Conservation (phyloP, 2,113 vertebrate genomes). For the Hippopotamus amphibius region DNA sequence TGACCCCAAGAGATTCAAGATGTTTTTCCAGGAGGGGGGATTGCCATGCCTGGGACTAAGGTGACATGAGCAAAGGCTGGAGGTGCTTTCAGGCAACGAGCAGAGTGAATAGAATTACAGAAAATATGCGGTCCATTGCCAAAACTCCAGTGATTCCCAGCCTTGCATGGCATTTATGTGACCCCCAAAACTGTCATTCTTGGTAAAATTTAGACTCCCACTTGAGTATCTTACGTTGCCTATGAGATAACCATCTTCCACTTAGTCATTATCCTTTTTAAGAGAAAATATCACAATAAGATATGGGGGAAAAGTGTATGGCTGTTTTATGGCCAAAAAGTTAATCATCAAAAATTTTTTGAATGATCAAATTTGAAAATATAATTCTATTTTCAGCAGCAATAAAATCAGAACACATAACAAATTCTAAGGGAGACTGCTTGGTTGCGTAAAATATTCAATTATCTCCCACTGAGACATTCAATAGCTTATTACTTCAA, state of each 20-base stretch:
- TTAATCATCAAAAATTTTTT: background rate
- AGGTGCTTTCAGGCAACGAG: background rate
- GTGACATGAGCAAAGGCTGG: background rate
- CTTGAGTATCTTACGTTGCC: background rate
- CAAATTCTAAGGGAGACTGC: background rate
- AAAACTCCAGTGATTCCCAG: too few species aligned
- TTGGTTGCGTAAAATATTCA: background rate
- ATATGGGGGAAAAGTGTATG: background rate
- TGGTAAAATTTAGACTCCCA: background rate
- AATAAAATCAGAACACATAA: background rate
- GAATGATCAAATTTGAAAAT: background rate
- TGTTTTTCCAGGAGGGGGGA: background rate
- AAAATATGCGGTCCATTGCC: background rate
- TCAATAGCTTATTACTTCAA: background rate
- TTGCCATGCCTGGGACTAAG: background rate
- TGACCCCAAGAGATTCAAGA: background rate
- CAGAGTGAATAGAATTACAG: background rate
- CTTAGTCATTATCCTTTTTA: background rate
- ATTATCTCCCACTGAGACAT: background rate
- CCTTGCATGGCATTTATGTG: background rate
- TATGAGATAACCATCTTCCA: background rate
- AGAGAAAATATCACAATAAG: background rate
- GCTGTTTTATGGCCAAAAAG: background rate
- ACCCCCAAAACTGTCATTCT: background rate
- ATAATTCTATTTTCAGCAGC: slow-evolving; percentile 11